Percentiles rank a stretch among this genome's conserved stretches.
These are phyloP conservation scores for Campylomormyrus numenius DNA, from an alignment of 2,113 vertebrate species.

Conservation along the genomic window DNA sequence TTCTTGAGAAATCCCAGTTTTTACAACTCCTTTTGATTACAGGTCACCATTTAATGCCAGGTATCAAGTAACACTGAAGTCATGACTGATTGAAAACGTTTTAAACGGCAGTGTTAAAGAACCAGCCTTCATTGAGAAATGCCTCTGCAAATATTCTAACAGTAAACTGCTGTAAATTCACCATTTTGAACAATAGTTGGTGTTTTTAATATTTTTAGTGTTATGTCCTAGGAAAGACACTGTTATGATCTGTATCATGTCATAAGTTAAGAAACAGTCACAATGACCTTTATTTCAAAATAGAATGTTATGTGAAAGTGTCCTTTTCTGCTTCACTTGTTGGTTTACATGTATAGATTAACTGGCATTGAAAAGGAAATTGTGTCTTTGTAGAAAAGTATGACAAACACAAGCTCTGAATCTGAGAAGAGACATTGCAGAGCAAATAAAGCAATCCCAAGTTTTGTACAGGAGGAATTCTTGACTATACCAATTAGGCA, in stretches of 20 bases:
- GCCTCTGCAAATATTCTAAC: neutral
- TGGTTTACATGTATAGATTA: neutral
- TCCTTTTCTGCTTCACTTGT: neutral
- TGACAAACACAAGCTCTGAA: neutral
- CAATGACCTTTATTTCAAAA: neutral
- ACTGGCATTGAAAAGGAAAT: neutral
- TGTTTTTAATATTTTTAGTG: neutral
- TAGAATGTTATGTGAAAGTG: neutral
- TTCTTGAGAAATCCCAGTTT: neutral
- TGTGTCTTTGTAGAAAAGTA: neutral
- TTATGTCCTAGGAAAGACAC: neutral
- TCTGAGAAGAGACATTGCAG: neutral
- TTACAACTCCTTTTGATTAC: neutral
- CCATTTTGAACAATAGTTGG: neutral
- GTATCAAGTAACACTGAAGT: neutral
- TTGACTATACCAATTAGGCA: conserved; percentile 27
- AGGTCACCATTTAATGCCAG: neutral
- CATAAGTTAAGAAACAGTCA: neutral
- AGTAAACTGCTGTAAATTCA: neutral
- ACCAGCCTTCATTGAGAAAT: neutral
- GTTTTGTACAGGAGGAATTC: conserved; percentile 18
- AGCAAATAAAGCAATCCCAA: conserved; percentile 9
- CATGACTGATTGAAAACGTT: neutral
- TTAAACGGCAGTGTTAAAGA: neutral
- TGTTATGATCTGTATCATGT: neutral